Conservation (phyloP, 2,888 invertebrate species). For the Melinopterus prodromus region DNA sequence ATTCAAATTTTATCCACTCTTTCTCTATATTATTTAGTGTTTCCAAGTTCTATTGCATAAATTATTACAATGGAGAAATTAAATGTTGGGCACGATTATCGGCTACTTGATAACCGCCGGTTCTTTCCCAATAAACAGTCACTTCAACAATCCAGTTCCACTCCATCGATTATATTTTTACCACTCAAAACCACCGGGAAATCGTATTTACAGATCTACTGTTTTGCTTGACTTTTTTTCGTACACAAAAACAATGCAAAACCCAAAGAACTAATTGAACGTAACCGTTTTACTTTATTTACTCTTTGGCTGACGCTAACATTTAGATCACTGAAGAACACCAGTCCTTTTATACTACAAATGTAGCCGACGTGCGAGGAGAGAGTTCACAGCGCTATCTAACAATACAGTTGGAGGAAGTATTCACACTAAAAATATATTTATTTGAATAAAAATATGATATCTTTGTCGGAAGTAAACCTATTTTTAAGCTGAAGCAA, state of each 20-base stretch:
- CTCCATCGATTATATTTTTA: neutral
- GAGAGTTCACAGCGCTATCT: no score
- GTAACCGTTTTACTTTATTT: neutral
- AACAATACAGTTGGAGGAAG: no score
- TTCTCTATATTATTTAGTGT: neutral
- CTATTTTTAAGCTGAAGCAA: no score
- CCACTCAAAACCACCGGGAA: neutral
- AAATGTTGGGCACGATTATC: neutral
- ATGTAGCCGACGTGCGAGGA: no score
- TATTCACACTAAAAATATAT: no score
- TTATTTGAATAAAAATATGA: no score
- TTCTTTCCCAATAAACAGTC: neutral
- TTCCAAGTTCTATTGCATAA: neutral
- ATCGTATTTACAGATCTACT: neutral
- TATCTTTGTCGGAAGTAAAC: no score
- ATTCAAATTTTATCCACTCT: neutral
- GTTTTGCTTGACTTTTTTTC: neutral
- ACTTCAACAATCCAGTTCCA: neutral
- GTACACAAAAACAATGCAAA: neutral
- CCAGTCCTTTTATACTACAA: no score
- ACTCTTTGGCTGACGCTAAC: neutral
- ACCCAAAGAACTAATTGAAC: neutral
- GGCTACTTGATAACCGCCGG: neutral
- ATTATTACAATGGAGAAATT: slow-evolving; percentile 4
- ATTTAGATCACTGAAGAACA: neutral